phyloP scores from a whole-genome alignment of 2,888 invertebrate species.

The Oscheius sp. region DNA sequence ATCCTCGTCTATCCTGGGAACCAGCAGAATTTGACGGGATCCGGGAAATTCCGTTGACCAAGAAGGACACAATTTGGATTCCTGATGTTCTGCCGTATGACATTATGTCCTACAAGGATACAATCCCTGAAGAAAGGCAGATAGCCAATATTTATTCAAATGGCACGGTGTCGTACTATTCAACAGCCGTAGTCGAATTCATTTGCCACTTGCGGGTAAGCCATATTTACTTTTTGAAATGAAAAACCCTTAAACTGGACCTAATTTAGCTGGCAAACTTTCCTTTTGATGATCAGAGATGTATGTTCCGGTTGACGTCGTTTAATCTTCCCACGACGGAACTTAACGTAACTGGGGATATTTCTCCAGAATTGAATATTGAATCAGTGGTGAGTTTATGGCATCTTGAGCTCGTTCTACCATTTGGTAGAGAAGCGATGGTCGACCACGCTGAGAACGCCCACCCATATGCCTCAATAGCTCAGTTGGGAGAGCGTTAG shows the following conservation, averaged over 20 bases:
- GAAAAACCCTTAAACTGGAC: neutral
- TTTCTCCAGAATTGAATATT: neutral
- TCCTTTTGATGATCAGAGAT: slow-evolving; percentile 19
- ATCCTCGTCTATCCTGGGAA: slow-evolving; percentile 16
- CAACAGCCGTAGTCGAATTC: slow-evolving; percentile 18
- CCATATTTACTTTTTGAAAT: neutral
- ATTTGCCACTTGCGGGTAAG: slow-evolving; percentile 11
- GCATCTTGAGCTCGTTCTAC: neutral
- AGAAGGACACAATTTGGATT: slow-evolving; percentile 25
- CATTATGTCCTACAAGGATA: slow-evolving; percentile 13
- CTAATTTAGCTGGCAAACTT: slow-evolving; percentile 14
- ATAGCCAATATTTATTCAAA: slow-evolving; percentile 15
- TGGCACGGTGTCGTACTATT: slow-evolving; percentile 18
- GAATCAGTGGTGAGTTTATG: slow-evolving; percentile 11
- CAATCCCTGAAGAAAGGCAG: slow-evolving; percentile 19
- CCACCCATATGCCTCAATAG: slow-evolving; percentile 47
- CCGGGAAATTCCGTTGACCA: neutral
- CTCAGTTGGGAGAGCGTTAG: slow-evolving; percentile 70
- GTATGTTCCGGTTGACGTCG: slow-evolving; percentile 15
- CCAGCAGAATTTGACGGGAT: slow-evolving; percentile 24
- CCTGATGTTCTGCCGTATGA: slow-evolving; percentile 24
- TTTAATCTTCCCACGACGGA: slow-evolving; percentile 21
- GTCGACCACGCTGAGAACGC: no score
- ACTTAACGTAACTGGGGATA: slow-evolving; percentile 10
- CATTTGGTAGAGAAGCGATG: no score